A percentile compares a stretch with the other conserved stretches of the same genome.
Evolutionary conservation across 2,113 vertebrate species (phyloP).

Genomic region (Odontesthes bonariensis): DNA sequence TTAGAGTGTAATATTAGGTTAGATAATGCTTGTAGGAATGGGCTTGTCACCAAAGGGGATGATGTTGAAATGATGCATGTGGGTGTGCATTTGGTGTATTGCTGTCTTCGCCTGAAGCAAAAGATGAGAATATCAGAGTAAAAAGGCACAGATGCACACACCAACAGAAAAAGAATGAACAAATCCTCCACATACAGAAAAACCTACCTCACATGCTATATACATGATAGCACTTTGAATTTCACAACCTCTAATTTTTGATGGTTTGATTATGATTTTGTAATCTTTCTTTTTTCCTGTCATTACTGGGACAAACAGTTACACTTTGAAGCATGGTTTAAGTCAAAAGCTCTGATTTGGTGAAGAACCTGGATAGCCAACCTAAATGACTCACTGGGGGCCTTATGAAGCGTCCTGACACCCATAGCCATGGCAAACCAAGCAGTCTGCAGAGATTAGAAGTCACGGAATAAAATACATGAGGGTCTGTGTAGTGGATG

Average conservation of each 20-base stretch:
- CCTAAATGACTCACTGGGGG: conserved; percentile 53
- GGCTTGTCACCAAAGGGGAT: conserved; percentile 74
- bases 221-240: neutral
- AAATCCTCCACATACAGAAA: conserved; percentile 11
- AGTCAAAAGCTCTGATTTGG: conserved; percentile 32
- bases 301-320: conserved; percentile 12
- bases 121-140: conserved; percentile 66
- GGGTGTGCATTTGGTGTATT: conserved; percentile 72
- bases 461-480: conserved; percentile 52
- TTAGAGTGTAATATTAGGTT: conserved; percentile 51
- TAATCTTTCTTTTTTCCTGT: neutral
- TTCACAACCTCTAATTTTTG: neutral
- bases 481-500: conserved; percentile 40
- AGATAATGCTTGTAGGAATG: conserved; percentile 67
- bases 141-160: conserved; percentile 42
- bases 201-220: conserved; percentile 2
- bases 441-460: conserved; percentile 35
- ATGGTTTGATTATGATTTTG: neutral
- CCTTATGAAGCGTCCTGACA: conserved; percentile 64
- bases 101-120: conserved; percentile 70
- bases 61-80: conserved; percentile 74
- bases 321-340: neutral
- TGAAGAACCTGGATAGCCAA: conserved; percentile 26
- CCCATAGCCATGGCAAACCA: conserved; percentile 50
- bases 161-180: conserved; percentile 40